Evolutionary conservation across 2,113 vertebrate species (phyloP).

Genomic region (Lanius ludovicianus): DNA sequence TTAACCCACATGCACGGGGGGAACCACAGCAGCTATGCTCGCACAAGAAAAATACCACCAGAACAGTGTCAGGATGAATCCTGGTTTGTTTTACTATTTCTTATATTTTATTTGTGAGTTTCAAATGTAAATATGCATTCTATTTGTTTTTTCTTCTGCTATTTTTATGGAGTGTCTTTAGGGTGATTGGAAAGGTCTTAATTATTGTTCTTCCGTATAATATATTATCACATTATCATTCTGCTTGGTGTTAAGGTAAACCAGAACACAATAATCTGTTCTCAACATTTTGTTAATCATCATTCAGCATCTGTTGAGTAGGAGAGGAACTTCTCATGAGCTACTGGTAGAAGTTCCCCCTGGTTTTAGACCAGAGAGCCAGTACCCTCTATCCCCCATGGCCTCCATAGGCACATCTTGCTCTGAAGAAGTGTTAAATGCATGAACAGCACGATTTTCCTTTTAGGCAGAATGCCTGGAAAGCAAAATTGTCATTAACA

Average conservation of each 20-base stretch:
- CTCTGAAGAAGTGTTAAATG: background rate
- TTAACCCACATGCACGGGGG: background rate
- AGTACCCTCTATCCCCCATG: background rate
- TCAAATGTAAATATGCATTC: background rate
- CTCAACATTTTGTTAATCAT: background rate
- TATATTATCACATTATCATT: background rate
- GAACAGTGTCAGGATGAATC: background rate
- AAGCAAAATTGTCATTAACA: background rate
- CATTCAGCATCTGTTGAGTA: background rate
- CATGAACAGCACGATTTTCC: background rate
- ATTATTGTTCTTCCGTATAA: background rate
- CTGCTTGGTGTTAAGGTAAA: background rate
- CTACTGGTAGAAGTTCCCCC: background rate
- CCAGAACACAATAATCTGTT: background rate
- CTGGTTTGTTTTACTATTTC: background rate
- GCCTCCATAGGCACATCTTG: background rate
- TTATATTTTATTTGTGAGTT: background rate
- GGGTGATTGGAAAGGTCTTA: background rate
- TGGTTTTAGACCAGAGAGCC: background rate
- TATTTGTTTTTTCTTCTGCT: background rate
- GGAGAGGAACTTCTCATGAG: background rate
- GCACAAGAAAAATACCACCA: background rate
- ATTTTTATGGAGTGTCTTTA: background rate
- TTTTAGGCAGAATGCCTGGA: background rate
- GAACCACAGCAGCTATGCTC: background rate